phyloP scores from a whole-genome alignment of 2,888 invertebrate genomes.

The Horisme vitalbata region DNA sequence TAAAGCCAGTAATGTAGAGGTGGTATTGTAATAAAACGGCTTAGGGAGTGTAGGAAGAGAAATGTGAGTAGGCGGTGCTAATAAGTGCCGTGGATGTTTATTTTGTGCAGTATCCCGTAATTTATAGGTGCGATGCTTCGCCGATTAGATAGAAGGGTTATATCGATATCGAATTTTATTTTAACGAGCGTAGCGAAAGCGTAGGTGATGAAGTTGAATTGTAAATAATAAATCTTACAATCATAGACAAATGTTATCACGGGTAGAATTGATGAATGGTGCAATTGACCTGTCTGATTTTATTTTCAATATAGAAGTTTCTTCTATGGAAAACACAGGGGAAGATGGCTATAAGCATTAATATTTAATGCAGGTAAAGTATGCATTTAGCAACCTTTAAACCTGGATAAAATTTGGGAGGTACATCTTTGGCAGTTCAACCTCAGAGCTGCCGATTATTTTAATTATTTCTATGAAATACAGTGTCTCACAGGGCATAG shows the following conservation, averaged over 20 bases:
- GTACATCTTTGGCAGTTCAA: too few species aligned
- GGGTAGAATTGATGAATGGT: slow-evolving; percentile 14
- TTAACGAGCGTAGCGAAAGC: slow-evolving; percentile 17
- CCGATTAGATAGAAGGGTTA: slow-evolving; percentile 23
- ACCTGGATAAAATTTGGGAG: too few species aligned
- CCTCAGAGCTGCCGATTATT: too few species aligned
- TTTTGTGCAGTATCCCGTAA: slow-evolving; percentile 41
- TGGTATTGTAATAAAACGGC: slow-evolving; percentile 25
- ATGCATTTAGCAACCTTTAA: too few species aligned
- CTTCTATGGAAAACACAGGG: too few species aligned
- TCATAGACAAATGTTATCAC: slow-evolving; percentile 12
- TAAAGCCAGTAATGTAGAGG: slow-evolving; percentile 48
- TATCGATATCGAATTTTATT: slow-evolving; percentile 19
- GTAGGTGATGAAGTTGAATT: slow-evolving; percentile 11
- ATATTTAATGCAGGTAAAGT: too few species aligned
- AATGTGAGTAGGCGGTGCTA: slow-evolving; percentile 39
- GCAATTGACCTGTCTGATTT: slow-evolving; percentile 4
- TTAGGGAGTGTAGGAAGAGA: slow-evolving; percentile 31
- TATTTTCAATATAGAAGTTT: not conserved
- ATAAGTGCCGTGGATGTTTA: slow-evolving; percentile 52
- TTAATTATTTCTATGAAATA: too few species aligned
- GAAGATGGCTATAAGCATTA: too few species aligned
- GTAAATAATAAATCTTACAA: slow-evolving; percentile 11
- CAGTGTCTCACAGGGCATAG: not conserved
- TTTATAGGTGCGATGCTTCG: slow-evolving; percentile 27